Evolutionary conservation across 2,888 invertebrate genomes (phyloP), one percentile per base, ranked within the genome.

Genomic region (Baccha elongata): DNA sequence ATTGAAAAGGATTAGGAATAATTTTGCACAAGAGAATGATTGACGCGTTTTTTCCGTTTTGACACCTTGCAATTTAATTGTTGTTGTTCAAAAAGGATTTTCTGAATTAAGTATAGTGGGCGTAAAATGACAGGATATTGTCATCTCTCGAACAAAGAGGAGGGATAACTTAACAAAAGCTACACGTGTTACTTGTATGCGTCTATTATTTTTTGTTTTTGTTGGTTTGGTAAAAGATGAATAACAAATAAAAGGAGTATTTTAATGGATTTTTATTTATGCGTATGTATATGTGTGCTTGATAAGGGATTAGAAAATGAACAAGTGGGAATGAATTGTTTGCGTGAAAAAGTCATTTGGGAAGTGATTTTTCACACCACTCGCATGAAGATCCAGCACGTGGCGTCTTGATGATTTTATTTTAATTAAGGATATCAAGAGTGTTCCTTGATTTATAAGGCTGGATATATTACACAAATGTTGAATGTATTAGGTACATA

Each of bases 11-110:
- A 68, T 68, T 68, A 68, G 32, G 69, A 81, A 79, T 79, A 79
- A 78, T 78, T 72, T 60, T 40, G 15, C 40, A 58, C 58, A 60
- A 60, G 65, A 60, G 58, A 65, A 21, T 40, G 67, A 81, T 65
- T 81, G 40, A 67, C 48, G 50, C 13, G 8, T 50, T 65, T 53
- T 79, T 81, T 81, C 80, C 80, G 64, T 44, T 81, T 75, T 81
- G 69, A 81, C 80, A 81, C 80, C 69, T 78, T 67, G 64, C 71
- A 76, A 53, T 37, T 58, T 46, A 17, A 58, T 58, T 37, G 37
- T 48, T 32, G 4, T 52, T 15, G 17, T 10, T 21, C 44, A 37
- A 17, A 13, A 46, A 42, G 11, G 42, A 26, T 17, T 19, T 44
- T 40, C 4, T 3, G 53, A 53, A 35, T 19, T 26, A 44, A 32